These are phyloP conservation scores for Megalops cyprinoides DNA, from an alignment of 2,797 vertebrate genomes.

Conservation along the genomic window DNA sequence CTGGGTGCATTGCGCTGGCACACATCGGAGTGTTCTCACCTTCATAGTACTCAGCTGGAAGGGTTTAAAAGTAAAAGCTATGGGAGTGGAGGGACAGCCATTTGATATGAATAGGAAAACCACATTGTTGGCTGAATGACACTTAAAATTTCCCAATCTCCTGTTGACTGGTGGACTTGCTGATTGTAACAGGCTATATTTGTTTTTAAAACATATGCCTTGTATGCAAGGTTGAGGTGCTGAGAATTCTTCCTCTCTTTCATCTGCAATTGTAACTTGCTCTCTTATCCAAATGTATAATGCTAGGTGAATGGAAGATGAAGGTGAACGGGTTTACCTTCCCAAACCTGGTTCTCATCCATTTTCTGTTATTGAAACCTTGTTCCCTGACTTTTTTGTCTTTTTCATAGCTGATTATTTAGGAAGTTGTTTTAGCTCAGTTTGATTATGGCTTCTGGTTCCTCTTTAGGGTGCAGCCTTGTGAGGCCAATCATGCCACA, in stretches of 20 bases:
- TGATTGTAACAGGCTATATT: not conserved
- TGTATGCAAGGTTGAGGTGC: not conserved
- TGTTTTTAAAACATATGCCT: not conserved
- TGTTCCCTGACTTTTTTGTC: not conserved
- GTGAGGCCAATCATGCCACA: not conserved
- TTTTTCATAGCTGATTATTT: no score
- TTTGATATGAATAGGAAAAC: constrained; percentile 66
- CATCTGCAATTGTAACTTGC: no score
- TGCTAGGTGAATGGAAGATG: not conserved
- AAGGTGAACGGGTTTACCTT: no score
- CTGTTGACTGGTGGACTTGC: constrained; percentile 47
- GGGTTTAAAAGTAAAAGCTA: constrained; percentile 50
- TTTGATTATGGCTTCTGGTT: not conserved
- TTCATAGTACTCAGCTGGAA: constrained; percentile 61
- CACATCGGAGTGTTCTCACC: constrained; percentile 27
- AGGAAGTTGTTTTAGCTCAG: no score
- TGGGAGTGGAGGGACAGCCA: constrained; percentile 56
- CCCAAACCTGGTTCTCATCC: not conserved
- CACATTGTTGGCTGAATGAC: constrained; percentile 60
- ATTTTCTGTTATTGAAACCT: not conserved
- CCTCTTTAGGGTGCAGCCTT: not conserved
- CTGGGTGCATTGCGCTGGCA: not conserved
- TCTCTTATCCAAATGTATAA: not conserved
- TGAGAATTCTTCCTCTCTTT: not conserved
- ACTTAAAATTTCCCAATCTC: constrained; percentile 68